Percentiles rank a stretch among this genome's conserved stretches.
Evolutionary conservation across 2,888 invertebrate species (phyloP).

Genomic region (Meteorus colon): DNA sequence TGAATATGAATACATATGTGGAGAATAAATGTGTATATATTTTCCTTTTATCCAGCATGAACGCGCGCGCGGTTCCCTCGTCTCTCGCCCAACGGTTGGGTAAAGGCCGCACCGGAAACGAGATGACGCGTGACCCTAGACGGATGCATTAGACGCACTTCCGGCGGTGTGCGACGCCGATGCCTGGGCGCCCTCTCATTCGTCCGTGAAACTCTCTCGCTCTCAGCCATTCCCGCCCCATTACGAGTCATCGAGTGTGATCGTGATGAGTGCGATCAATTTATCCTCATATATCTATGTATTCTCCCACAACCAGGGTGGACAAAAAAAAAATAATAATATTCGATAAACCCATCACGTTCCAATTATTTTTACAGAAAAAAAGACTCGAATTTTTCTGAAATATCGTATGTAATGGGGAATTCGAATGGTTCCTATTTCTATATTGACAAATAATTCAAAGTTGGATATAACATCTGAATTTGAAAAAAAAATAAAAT

Average conservation of each 20-base stretch:
- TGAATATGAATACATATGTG: conserved; percentile 4
- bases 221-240: conserved; percentile 52
- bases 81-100: conserved; percentile 43
- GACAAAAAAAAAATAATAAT: conserved; percentile 1
- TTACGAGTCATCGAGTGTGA: conserved; percentile 58
- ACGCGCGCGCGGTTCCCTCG: conserved; percentile 23
- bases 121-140: conserved; percentile 72
- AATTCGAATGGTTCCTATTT: too few species aligned
- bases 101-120: conserved; percentile 71
- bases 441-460: too few species aligned
- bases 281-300: conserved; percentile 8
- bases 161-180: conserved; percentile 72
- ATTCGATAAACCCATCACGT: not conserved
- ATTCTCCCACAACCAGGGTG: not conserved
- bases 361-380: too few species aligned
- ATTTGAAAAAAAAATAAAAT: too few species aligned
- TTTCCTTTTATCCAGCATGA: conserved; percentile 24
- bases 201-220: conserved; percentile 55
- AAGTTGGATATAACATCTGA: too few species aligned
- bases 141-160: conserved; percentile 80
- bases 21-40: conserved; percentile 42
- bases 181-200: conserved; percentile 54
- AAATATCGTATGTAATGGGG: too few species aligned
- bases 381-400: too few species aligned
- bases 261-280: conserved; percentile 37